Evolutionary conservation across 2,113 vertebrate species (phyloP).

Genomic region (Chionis minor): DNA sequence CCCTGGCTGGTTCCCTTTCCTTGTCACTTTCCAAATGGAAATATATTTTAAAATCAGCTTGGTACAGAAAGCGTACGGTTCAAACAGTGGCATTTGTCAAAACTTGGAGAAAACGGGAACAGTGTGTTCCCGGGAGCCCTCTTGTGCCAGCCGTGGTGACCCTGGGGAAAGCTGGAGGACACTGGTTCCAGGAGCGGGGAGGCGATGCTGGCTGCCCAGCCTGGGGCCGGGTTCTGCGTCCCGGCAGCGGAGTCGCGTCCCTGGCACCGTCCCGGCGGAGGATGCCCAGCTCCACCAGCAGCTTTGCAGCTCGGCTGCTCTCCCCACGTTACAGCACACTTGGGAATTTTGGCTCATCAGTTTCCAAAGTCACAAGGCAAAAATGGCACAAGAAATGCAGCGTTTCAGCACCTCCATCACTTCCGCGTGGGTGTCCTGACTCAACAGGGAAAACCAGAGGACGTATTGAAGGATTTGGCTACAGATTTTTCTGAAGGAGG

Average conservation of each 20-base stretch:
- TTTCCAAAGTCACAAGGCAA: neutral
- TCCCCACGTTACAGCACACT: neutral
- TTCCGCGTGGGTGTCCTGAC: neutral
- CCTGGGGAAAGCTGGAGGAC: accelerated
- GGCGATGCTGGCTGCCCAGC: neutral
- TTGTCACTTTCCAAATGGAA: neutral
- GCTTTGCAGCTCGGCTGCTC: neutral
- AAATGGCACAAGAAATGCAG: neutral
- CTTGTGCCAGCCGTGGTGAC: neutral
- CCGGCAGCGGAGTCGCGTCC: neutral
- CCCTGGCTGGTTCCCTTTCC: neutral
- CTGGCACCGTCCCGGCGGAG: accelerated
- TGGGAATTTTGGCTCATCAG: neutral
- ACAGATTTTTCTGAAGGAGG: neutral
- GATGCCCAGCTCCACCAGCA: too few species aligned
- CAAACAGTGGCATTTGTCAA: neutral
- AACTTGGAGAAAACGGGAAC: neutral
- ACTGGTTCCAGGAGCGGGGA: neutral
- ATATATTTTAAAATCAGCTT: neutral
- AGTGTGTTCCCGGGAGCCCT: neutral
- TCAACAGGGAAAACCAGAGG: neutral
- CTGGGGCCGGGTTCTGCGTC: neutral
- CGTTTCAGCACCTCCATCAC: neutral
- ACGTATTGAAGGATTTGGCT: neutral
- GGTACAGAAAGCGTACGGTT: neutral